A percentile compares a stretch with the other conserved stretches of the same genome.
Evolutionary conservation across 1,140 invertebrate genomes (phyloP).

Genomic region (Harpegnathos saltator): DNA sequence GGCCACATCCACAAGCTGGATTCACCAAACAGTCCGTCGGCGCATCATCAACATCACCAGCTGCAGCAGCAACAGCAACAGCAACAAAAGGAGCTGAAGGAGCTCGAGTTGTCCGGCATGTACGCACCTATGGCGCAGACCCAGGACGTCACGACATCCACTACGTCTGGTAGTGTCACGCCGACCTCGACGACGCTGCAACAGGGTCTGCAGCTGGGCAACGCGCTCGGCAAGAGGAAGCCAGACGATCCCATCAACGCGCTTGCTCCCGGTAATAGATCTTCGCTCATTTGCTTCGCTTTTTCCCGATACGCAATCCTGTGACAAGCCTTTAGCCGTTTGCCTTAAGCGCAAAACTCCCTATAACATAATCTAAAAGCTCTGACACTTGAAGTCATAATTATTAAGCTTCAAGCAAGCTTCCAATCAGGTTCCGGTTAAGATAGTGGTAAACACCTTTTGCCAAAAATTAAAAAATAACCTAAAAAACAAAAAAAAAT

Average conservation of each 20-base stretch:
- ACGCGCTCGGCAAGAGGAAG: constrained; percentile 81
- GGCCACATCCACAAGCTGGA: constrained; percentile 86
- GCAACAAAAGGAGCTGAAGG: constrained; percentile 83
- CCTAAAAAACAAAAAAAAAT: too few relatives aligned
- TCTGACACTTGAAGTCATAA: too few relatives aligned
- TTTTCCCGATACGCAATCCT: too few relatives aligned
- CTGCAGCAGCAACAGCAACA: constrained; percentile 79
- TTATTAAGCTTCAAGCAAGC: too few relatives aligned
- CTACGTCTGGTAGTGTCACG: constrained; percentile 76
- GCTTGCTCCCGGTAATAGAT: constrained; percentile 79
- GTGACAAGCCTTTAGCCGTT: too few relatives aligned
- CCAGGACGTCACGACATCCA: constrained; percentile 82
- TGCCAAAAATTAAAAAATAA: too few relatives aligned
- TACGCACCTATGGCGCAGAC: constrained; percentile 82
- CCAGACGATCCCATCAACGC: constrained; percentile 81
- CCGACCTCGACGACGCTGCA: constrained; percentile 81
- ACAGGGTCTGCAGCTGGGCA: constrained; percentile 81
- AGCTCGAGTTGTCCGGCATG: constrained; percentile 83
- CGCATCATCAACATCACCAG: constrained; percentile 80
- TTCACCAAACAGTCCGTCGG: constrained; percentile 84
- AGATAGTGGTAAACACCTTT: too few relatives aligned
- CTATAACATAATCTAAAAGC: too few relatives aligned
- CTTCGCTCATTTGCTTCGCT: background rate
- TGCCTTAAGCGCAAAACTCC: too few relatives aligned
- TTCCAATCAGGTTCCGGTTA: too few relatives aligned